A percentile compares a stretch with the other conserved stretches of the same genome.
Evolutionary conservation across 2,797 vertebrate species (phyloP).

Genomic region (Pangasius sanitwongsei): DNA sequence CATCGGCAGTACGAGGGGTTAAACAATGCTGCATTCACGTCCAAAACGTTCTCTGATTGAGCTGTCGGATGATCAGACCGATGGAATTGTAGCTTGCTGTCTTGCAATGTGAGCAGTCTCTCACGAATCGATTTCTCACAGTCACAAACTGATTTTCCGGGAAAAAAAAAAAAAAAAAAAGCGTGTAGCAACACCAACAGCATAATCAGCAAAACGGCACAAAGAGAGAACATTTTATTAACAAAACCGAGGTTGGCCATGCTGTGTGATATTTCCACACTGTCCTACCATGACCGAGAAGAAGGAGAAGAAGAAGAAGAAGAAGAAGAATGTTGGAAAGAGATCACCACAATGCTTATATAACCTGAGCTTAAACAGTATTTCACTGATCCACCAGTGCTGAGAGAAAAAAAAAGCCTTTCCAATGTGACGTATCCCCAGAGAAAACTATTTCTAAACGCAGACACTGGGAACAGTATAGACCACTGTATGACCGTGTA

Average conservation of each 20-base stretch:
- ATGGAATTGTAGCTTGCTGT: neutral
- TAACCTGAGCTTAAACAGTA: neutral
- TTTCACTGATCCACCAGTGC: neutral
- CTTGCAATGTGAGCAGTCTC: neutral
- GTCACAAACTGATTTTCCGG: neutral
- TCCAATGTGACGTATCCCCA: neutral
- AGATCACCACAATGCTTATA: neutral
- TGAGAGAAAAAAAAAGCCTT: neutral
- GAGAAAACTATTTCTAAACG: neutral
- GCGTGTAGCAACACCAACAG: neutral
- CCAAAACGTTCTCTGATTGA: neutral
- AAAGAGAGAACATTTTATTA: neutral
- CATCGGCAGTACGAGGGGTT: neutral
- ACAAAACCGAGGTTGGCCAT: neutral
- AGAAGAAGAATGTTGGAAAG: conserved; percentile 5
- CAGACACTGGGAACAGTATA: neutral
- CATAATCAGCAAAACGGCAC: neutral
- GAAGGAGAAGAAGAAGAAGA: neutral
- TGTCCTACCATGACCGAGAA: neutral
- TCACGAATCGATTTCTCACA: neutral
- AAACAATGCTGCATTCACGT: no score
- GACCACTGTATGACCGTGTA: neutral
- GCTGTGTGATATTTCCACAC: neutral
- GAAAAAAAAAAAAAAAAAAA: neutral
- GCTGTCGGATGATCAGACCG: neutral